Evolutionary conservation across 2,113 vertebrate species (phyloP), one percentile per base, ranked within the genome.

Genomic region (Actenoides lindsayi): DNA sequence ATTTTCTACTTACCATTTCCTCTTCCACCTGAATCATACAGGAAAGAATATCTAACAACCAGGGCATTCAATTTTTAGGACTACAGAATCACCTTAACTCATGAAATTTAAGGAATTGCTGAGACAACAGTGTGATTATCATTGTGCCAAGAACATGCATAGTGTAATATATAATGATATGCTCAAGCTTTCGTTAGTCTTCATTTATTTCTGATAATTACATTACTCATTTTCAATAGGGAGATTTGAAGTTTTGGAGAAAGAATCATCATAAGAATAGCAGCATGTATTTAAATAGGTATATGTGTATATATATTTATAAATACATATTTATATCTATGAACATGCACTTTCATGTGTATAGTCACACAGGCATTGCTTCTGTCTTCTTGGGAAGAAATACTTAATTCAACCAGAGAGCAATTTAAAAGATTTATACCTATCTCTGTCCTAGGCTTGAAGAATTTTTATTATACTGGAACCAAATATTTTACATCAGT

Each of bases 1-100:
- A 2, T 59, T 70, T 86, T 42, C 4, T 76, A 31, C 7, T 39
- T 57, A 9, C 4, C 3, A 11, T 73, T 80, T 78, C 19, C 19
- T 81, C 2, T 59, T 78, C 9, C 35, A 6, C 0, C 0, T 48
- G 24, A 39, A 8, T 67, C 13, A 15, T 64, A 3, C 13, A 42
- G 20, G n/a, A 68, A 24, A 13, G 20, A 71, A 41, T 20, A 20
- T 54, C 4, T 42, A 37, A 18, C 27, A 51, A 5, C 4, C n/a
- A 46, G 15, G 39, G 1, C 23, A 30, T 30, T 71, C n/a, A 2
- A 2, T 9, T 19, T 84, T 63, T 70, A 51, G 35, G 37, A 31
- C 74, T 71, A 16, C 48, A 83, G 39, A 37, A 60, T 42, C 15
- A 8, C 48, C 30, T 35, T 83, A 39, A 44, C 18, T 73, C 3